phyloP scores from a whole-genome alignment of 2,797 vertebrate species.

The Microchirus variegatus region DNA sequence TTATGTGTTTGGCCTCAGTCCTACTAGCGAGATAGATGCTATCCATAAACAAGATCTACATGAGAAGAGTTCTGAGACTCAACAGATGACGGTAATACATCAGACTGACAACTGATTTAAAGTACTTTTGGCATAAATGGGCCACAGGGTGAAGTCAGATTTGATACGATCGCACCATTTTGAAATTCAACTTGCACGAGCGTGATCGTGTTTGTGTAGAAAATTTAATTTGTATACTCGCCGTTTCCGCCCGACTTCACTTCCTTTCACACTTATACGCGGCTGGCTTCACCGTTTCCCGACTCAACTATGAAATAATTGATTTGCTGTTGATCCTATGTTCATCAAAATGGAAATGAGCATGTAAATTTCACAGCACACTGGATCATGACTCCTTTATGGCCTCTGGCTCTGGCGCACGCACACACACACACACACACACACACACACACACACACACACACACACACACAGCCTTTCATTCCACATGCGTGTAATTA shows the following conservation, averaged over 20 bases:
- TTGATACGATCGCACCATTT: constrained; percentile 18
- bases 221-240: constrained; percentile 41
- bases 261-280: constrained; percentile 32
- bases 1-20: constrained; percentile 19
- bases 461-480: constrained; percentile 20
- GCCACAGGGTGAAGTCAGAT: constrained; percentile 43
- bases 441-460: constrained; percentile 22
- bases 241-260: constrained; percentile 29
- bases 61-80: constrained; percentile 29
- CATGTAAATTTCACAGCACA: constrained; percentile 65
- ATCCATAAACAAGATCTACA: constrained; percentile 38
- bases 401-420: constrained; percentile 40
- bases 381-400: constrained; percentile 61
- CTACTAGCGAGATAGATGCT: constrained; percentile 25
- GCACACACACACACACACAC: constrained; percentile 18
- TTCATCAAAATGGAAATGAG: constrained; percentile 81
- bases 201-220: constrained; percentile 23
- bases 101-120: constrained; percentile 37
- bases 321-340: constrained; percentile 71
- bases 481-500: constrained; percentile 64
- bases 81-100: constrained; percentile 48
- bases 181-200: constrained; percentile 20
- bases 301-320: constrained; percentile 68
- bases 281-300: constrained; percentile 33
- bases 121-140: constrained; percentile 35